Percentiles rank a stretch among this genome's conserved stretches.
phyloP scores from a whole-genome alignment of 1,140 invertebrate genomes.

The Wiebesia pumilae region DNA sequence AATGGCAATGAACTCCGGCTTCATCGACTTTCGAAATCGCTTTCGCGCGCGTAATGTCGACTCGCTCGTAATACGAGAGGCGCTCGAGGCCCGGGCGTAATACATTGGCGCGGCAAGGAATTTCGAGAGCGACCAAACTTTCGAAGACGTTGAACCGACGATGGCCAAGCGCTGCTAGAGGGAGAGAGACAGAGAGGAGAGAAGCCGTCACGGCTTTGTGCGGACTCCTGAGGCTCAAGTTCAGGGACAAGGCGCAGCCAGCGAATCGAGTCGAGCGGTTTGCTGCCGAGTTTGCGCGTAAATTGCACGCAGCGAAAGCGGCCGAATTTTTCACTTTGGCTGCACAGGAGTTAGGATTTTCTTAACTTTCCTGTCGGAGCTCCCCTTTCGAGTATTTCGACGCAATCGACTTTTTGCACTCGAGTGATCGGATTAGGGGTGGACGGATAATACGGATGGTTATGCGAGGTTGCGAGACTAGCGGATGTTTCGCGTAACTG shows the following conservation, averaged over 20 bases:
- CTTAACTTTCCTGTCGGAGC: too few species aligned
- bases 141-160: slow-evolving; percentile 64
- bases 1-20: slow-evolving; percentile 63
- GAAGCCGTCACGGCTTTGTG: background rate
- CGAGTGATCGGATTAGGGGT: too few species aligned
- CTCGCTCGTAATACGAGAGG: slow-evolving; percentile 22
- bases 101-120: slow-evolving; percentile 42
- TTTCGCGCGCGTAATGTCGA: slow-evolving; percentile 38
- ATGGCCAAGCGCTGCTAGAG: background rate
- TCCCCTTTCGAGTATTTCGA: too few species aligned
- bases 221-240: slow-evolving; percentile 58
- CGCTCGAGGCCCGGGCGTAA: background rate
- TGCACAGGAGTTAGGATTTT: too few species aligned
- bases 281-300: background rate
- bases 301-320: background rate
- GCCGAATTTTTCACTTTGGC: background rate
- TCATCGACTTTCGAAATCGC: slow-evolving; percentile 50
- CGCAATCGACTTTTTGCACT: too few species aligned
- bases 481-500: too few species aligned
- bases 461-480: too few species aligned
- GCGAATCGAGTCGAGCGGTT: too few species aligned
- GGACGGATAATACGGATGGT: too few species aligned
- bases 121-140: slow-evolving; percentile 65
- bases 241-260: slow-evolving; percentile 58
- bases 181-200: background rate